These are phyloP conservation scores for Crotalus tigris DNA, from an alignment of 2,113 vertebrate species.

Conservation along the genomic window DNA sequence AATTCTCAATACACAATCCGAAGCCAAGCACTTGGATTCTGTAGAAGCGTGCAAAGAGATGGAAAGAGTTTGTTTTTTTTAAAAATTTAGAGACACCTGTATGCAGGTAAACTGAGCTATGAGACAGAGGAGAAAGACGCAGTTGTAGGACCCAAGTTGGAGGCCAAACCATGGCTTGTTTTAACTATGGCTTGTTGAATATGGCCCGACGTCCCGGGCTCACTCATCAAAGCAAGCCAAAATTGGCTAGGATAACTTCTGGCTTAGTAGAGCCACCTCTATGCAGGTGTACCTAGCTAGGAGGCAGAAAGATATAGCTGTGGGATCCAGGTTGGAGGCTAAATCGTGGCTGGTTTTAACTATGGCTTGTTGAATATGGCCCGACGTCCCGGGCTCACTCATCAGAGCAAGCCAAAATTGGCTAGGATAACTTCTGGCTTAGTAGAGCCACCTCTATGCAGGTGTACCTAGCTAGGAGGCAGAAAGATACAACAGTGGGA, in stretches of 20 bases:
- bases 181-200: neutral
- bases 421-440: neutral
- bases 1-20: neutral
- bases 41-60: neutral
- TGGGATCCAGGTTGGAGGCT: neutral
- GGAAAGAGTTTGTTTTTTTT: neutral
- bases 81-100: neutral
- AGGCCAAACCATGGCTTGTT: neutral
- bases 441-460: neutral
- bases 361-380: neutral
- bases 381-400: neutral
- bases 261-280: no score
- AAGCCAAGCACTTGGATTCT: neutral
- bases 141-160: neutral
- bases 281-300: neutral
- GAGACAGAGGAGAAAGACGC: neutral
- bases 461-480: neutral
- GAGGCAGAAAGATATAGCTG: neutral
- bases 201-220: neutral
- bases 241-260: no score
- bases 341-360: neutral
- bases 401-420: neutral
- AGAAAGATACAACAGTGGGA: neutral
- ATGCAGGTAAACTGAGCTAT: neutral
- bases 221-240: no score